Conservation (phyloP, 2,113 vertebrate genomes). For the Synodontis membranacea region DNA sequence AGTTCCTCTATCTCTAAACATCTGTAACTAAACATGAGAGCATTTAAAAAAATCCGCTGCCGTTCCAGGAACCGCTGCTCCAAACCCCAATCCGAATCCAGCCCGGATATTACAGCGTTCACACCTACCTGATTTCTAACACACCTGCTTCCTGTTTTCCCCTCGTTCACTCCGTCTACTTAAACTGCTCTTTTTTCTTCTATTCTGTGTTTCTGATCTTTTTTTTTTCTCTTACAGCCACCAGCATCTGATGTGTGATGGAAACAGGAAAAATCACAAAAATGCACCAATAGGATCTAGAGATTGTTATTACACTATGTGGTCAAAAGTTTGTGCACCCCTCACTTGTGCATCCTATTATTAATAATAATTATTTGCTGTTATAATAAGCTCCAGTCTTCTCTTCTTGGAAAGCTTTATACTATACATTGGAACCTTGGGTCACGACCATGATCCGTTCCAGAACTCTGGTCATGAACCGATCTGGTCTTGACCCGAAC, state of each 20-base stretch:
- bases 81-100: not conserved
- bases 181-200: not conserved
- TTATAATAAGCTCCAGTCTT: not conserved
- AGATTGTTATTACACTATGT: not conserved
- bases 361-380: not conserved
- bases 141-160: slow-evolving; percentile 1
- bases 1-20: too few relatives aligned
- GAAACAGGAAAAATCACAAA: not conserved
- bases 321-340: not conserved
- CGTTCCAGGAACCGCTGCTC: not conserved
- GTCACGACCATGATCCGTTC: too few relatives aligned
- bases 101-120: not conserved
- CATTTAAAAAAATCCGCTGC: not conserved
- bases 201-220: not conserved
- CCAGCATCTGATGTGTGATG: not conserved
- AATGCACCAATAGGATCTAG: not conserved
- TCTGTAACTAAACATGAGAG: not conserved
- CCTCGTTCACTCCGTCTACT: not conserved
- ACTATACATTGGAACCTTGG: too few relatives aligned
- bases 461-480: too few relatives aligned
- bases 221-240: not conserved
- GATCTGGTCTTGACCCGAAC: too few relatives aligned
- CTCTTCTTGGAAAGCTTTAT: not conserved
- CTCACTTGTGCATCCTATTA: not conserved
- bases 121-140: not conserved